phyloP scores from a whole-genome alignment of 2,888 invertebrate species.

The Tetheella fluctuosa region DNA sequence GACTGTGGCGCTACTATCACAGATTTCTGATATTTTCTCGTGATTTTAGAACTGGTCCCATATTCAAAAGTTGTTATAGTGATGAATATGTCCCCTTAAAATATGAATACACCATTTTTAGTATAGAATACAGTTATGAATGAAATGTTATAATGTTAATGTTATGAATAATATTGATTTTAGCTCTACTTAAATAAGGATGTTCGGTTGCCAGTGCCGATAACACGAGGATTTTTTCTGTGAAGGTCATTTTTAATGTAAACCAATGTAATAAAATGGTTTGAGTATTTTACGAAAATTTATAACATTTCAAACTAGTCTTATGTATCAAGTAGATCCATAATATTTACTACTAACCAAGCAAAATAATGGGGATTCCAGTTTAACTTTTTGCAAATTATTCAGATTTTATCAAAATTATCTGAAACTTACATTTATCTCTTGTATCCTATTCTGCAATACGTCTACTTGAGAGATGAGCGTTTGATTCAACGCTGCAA shows the following conservation, averaged over 20 bases:
- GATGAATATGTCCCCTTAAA: too few species aligned
- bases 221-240: not conserved
- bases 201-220: not conserved
- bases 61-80: too few species aligned
- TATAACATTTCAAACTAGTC: not conserved
- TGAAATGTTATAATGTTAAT: too few species aligned
- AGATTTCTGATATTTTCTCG: too few species aligned
- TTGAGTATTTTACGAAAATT: not conserved
- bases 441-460: constrained; percentile 63
- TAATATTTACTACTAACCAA: not conserved
- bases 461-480: constrained; percentile 59
- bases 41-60: too few species aligned
- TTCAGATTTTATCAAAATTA: constrained; percentile 3
- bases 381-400: too few species aligned
- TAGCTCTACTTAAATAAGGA: not conserved
- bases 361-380: not conserved
- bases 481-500: constrained; percentile 61
- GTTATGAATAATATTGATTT: too few species aligned
- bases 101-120: too few species aligned
- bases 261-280: not conserved
- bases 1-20: too few species aligned
- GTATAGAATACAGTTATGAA: too few species aligned
- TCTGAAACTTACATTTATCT: constrained; percentile 58
- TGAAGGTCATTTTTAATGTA: not conserved
- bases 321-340: too few species aligned